Conservation (phyloP, 30 jellyfish, hydroid and myxozoan genomes). For the Pelagia noctiluca region DNA sequence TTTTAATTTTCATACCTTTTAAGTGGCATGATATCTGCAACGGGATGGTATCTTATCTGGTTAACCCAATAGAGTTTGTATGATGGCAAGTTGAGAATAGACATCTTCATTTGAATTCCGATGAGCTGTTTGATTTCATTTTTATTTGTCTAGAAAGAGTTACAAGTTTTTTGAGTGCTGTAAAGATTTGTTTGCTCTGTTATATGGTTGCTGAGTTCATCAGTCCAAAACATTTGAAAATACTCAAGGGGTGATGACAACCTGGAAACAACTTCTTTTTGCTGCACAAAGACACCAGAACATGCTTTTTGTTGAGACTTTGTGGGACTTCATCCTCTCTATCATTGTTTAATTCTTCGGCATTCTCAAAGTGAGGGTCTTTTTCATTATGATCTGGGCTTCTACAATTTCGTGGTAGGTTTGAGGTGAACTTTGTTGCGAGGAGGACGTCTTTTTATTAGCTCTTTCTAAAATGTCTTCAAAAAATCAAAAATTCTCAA, state of each 20-base stretch:
- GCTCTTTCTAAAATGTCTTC: too few species aligned
- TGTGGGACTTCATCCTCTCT: conserved; percentile 5
- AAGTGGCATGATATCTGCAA: neutral
- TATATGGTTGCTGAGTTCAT: conserved; percentile 11
- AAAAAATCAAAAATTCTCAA: too few species aligned
- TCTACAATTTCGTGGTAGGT: neutral
- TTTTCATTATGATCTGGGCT: neutral
- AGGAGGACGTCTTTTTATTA: too few species aligned
- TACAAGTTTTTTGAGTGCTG: conserved; percentile 12
- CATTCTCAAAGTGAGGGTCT: conserved; percentile 1
- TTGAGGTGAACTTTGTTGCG: too few species aligned
- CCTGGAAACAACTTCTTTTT: neutral
- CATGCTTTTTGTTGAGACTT: neutral
- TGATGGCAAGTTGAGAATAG: conserved; percentile 3
- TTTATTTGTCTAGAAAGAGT: conserved; percentile 1
- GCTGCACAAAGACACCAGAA: conserved; percentile 4
- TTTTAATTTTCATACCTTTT: neutral
- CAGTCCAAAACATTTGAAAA: conserved; percentile 9
- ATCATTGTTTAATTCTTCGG: neutral
- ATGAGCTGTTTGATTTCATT: neutral
- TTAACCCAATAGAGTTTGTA: neutral
- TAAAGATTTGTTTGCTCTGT: conserved; percentile 15
- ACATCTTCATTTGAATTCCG: conserved; percentile 13
- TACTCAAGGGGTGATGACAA: conserved; percentile 7
- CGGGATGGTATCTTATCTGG: neutral